Conservation (phyloP, 1,140 invertebrate genomes). For the Oedothorax gibbosus region DNA sequence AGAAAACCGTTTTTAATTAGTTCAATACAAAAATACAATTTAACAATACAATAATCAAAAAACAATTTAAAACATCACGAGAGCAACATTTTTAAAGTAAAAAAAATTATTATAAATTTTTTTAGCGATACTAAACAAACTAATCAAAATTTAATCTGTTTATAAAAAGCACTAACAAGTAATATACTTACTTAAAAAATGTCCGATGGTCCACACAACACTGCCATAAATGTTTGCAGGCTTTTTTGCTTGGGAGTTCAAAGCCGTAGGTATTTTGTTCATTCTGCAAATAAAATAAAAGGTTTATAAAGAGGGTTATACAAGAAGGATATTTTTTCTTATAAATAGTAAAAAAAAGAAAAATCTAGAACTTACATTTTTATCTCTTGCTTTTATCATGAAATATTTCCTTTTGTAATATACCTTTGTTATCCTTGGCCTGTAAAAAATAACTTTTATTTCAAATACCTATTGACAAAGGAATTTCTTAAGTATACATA, state of each 20-base stretch:
- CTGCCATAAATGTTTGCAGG: conserved; percentile 99
- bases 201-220: conserved; percentile 99
- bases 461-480: no score
- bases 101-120: no score
- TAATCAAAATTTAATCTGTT: no score
- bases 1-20: no score
- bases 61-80: no score
- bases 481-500: no score
- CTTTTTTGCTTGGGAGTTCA: conserved; percentile 95
- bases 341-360: background rate
- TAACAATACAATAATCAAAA: no score
- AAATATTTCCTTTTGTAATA: conserved; percentile 94
- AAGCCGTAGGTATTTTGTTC: conserved; percentile 96
- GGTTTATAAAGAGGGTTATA: background rate
- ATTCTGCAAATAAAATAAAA: conserved; percentile 74
- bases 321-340: background rate
- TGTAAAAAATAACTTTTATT: conserved; percentile 53
- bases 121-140: no score
- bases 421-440: conserved; percentile 89
- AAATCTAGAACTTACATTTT: conserved; percentile 81
- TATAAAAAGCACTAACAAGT: background rate
- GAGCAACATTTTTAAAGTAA: no score
- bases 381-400: conserved; percentile 94
- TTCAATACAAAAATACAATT: no score
- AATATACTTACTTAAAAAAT: conserved; percentile 82